phyloP scores from a whole-genome alignment of 2,888 invertebrate genomes.

The Coenonympha glycerion region DNA sequence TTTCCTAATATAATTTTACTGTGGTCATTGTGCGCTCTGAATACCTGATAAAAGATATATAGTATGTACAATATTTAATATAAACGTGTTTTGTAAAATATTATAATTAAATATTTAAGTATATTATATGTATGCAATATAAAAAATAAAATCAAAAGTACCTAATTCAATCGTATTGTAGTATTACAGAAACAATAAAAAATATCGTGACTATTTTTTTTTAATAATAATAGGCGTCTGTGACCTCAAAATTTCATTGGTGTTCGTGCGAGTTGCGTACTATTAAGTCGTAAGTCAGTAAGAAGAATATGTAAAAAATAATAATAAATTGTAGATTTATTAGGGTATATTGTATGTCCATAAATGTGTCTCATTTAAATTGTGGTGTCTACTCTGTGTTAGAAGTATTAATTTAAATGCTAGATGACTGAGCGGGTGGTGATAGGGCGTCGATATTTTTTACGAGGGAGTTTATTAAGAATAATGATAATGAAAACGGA shows the following conservation, averaged over 20 bases:
- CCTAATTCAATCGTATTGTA: conserved; percentile 10
- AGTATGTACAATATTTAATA: conserved; percentile 20
- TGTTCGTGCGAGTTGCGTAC: conserved; percentile 20
- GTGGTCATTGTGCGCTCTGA: conserved; percentile 31
- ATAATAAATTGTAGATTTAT: conserved; percentile 51
- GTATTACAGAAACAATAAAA: conserved; percentile 1
- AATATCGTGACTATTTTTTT: not conserved
- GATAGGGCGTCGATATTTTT: conserved; percentile 69
- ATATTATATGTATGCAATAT: conserved; percentile 13
- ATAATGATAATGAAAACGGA: conserved; percentile 39
- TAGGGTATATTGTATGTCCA: conserved; percentile 66
- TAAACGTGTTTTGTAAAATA: conserved; percentile 7
- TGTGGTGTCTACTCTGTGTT: conserved; percentile 75
- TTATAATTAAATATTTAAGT: conserved; percentile 12
- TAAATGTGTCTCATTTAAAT: conserved; percentile 73
- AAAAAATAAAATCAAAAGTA: conserved; percentile 5
- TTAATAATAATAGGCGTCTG: conserved; percentile 8
- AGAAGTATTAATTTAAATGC: conserved; percentile 64
- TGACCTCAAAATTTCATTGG: conserved; percentile 13
- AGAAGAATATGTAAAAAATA: conserved; percentile 61
- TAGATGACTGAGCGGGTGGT: conserved; percentile 68
- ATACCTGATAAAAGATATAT: conserved; percentile 25
- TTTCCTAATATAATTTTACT: conserved; percentile 25
- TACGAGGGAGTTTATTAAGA: conserved; percentile 56
- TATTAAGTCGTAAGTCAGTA: conserved; percentile 54